Base-by-base conservation (phyloP, 92 coral and sea anemone species). In the Porites lobata region DNA sequence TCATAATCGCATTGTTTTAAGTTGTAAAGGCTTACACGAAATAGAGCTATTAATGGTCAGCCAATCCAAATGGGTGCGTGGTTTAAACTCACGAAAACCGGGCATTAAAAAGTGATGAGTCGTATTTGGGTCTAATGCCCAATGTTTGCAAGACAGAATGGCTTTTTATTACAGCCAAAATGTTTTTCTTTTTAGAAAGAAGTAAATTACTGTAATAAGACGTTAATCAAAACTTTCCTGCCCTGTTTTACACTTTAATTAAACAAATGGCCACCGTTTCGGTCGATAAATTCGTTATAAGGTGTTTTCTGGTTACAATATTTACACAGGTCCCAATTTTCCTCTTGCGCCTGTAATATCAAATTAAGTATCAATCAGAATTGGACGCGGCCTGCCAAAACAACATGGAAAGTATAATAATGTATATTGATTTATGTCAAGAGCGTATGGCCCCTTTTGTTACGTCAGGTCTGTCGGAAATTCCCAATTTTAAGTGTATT, bases 401-500 rank as follows among this genome's bases (percentile, higher is more conserved):
- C 65, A 63, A 84, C 19, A 72, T 73, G 29, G 64, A 63, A 74
- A 65, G 47, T 38, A 38, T 38, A 43, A 8, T 20, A 11, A 72
- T 59, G 43, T 83, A 20, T 72, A 62, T 84, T 84, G 79, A 72
- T 72, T 73, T 32, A 14, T 64, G 78, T n/a, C 21, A 47, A 65
- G 38, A 73, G 72, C 81, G 63, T 24, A 47, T 52, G 22, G 52
- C 7, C 43, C 15, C 64, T 32, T 84, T 84, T 62, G 72, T 65
- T 84, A 62, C 87, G 87, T 72, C 87, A 83, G 19, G 26, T 6
- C 24, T 84, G 65, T 58, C 85, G 66, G 76, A 67, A 81, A 65
- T 62, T 67, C 13, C 76, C 76, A 67, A 81, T 81, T 72, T 61
- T 61, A 63, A 47, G 52, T 32, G 20, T 83, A 72, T 9, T 70